Conservation (phyloP, 2,113 vertebrate species). For the Pteropus alecto region DNA sequence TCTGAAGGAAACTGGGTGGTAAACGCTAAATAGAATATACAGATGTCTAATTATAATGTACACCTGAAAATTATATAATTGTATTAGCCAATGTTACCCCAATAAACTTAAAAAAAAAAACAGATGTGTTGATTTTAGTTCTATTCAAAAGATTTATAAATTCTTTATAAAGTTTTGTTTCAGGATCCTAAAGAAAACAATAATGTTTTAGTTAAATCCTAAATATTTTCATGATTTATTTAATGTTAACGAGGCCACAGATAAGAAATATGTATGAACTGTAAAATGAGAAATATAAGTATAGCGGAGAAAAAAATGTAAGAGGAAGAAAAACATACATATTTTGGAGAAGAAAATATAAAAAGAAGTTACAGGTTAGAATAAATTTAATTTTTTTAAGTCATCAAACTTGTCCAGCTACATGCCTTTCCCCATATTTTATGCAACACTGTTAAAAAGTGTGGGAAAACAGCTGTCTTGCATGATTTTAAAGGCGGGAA, state of each 20-base stretch:
- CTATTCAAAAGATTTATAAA: conserved; percentile 63
- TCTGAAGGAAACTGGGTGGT: no score
- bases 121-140: conserved; percentile 63
- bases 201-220: conserved; percentile 36
- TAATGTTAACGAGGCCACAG: conserved; percentile 32
- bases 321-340: not conserved
- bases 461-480: conserved; percentile 45
- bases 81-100: no score
- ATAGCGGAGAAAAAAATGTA: not conserved
- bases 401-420: conserved; percentile 34
- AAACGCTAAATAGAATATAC: no score
- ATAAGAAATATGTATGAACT: conserved; percentile 38
- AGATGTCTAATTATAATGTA: no score
- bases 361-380: not conserved
- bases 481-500: conserved; percentile 13
- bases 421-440: not conserved
- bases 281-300: not conserved
- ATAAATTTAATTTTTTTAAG: not conserved
- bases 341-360: not conserved
- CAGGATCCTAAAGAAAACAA: conserved; percentile 49
- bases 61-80: no score
- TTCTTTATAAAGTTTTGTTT: conserved; percentile 58
- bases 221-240: conserved; percentile 21
- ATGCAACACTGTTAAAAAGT: conserved; percentile 3
- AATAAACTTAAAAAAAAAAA: not conserved